phyloP scores from a whole-genome alignment of 2,797 vertebrate genomes.

The Pampus argenteus region DNA sequence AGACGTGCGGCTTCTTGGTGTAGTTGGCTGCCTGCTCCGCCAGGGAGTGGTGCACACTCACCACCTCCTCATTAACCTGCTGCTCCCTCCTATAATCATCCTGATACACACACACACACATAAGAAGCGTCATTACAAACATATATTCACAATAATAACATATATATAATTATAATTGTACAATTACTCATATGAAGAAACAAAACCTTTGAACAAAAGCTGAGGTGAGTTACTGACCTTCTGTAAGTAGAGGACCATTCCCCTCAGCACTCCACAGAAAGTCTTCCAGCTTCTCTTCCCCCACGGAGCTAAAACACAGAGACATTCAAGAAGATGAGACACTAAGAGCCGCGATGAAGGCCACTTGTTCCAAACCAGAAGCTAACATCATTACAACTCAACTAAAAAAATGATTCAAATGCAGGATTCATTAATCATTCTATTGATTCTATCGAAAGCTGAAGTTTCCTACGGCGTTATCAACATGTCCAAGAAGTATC shows the following conservation, averaged over 20 bases:
- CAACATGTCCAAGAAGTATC: neutral
- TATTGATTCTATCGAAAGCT: neutral
- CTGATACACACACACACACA: conserved; percentile 57
- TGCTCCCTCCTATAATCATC: conserved; percentile 81
- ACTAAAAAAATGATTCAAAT: neutral
- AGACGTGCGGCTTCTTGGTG: conserved; percentile 92
- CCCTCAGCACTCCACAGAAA: conserved; percentile 89
- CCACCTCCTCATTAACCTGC: conserved; percentile 86
- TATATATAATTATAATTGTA: too few relatives aligned
- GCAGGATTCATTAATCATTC: neutral
- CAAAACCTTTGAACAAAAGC: neutral
- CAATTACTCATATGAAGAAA: too few relatives aligned
- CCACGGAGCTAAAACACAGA: conserved; percentile 87
- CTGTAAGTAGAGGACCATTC: conserved; percentile 92
- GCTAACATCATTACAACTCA: too few relatives aligned
- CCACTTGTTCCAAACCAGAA: neutral
- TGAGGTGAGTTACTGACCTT: conserved; percentile 84
- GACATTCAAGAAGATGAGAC: conserved; percentile 16
- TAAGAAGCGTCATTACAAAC: neutral
- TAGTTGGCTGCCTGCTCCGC: conserved; percentile 88
- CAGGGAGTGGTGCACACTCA: conserved; percentile 93
- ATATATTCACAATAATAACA: too few relatives aligned
- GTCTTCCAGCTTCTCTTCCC: conserved; percentile 94
- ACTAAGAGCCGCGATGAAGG: neutral
- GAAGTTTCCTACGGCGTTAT: neutral